Evolutionary conservation across 2,113 vertebrate genomes (phyloP).

Genomic region (Mustelus asterias): DNA sequence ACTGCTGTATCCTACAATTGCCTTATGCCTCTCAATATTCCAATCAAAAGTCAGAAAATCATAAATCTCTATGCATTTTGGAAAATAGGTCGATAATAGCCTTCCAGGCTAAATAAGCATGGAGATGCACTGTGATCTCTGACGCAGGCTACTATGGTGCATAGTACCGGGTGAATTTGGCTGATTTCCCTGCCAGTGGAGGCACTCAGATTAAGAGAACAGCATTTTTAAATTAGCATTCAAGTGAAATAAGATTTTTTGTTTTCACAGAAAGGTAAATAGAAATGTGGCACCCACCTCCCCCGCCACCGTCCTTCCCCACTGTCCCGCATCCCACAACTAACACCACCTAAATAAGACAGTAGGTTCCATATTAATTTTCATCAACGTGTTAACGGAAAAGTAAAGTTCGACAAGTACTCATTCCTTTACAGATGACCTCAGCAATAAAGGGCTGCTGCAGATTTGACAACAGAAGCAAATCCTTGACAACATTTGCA

Average conservation of each 20-base stretch:
- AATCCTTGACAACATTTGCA: neutral
- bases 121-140: too few relatives aligned
- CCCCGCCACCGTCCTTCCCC: too few relatives aligned
- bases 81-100: neutral
- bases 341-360: too few relatives aligned
- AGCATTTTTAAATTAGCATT: neutral
- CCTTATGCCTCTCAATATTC: neutral
- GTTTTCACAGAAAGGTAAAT: neutral
- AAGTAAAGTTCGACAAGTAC: too few relatives aligned
- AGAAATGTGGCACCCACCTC: neutral
- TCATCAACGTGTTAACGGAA: too few relatives aligned
- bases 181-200: neutral
- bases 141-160: neutral
- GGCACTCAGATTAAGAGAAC: neutral
- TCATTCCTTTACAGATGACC: too few relatives aligned
- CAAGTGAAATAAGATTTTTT: neutral
- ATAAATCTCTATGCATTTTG: neutral
- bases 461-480: neutral
- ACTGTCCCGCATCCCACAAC: too few relatives aligned
- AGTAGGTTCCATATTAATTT: too few relatives aligned
- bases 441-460: too few relatives aligned
- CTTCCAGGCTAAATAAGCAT: neutral
- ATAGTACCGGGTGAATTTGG: neutral
- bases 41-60: neutral
- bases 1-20: neutral